A percentile compares a stretch with the other conserved stretches of the same genome.
These are phyloP conservation scores for Camelus bactrianus DNA, from an alignment of 2,113 vertebrate genomes.

Conservation along the genomic window DNA sequence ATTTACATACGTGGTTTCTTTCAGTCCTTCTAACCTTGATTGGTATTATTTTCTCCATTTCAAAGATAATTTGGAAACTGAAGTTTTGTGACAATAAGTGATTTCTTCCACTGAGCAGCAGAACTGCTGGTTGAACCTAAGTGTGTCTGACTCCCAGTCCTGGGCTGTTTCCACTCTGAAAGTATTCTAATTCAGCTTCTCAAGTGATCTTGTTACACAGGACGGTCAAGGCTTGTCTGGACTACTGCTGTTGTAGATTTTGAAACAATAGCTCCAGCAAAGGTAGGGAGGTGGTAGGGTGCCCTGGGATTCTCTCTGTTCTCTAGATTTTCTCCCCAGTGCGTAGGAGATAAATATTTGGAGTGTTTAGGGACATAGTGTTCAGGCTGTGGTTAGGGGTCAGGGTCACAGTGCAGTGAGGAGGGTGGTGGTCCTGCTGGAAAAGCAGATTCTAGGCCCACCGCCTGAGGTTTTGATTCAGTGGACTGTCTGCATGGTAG, in stretches of 20 bases:
- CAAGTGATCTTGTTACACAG: neutral
- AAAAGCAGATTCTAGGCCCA: neutral
- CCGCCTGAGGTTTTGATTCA: neutral
- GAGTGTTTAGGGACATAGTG: too few species aligned
- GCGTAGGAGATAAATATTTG: neutral
- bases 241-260: neutral
- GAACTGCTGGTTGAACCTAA: neutral
- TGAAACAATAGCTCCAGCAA: neutral
- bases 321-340: neutral
- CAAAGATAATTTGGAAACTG: conserved; percentile 20
- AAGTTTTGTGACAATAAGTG: neutral
- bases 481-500: neutral
- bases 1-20: neutral
- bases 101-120: neutral
- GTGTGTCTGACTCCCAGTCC: neutral
- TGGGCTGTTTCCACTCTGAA: neutral
- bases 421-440: neutral
- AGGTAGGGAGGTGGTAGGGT: neutral
- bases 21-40: neutral
- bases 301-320: neutral
- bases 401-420: neutral
- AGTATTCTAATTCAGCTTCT: neutral
- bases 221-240: neutral
- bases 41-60: neutral
- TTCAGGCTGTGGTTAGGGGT: neutral